Evolutionary conservation across 2,113 vertebrate genomes (phyloP).

Genomic region (Perognathus longimembris): DNA sequence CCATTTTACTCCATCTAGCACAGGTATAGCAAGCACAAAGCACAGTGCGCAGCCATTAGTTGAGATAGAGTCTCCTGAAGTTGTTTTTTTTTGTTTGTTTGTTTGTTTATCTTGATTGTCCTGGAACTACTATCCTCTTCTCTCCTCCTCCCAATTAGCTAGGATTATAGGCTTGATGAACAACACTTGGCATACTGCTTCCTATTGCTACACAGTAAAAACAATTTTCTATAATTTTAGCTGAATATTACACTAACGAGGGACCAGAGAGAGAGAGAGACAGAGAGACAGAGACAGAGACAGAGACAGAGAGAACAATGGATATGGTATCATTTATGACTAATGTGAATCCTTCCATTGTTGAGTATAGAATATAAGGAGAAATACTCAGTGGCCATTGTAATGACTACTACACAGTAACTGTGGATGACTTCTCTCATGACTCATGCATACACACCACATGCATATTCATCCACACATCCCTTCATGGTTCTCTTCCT

Average conservation of each 20-base stretch:
- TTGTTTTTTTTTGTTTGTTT: too few species aligned
- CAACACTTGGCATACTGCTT: too few species aligned
- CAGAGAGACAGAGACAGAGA: neutral
- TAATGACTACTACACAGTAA: neutral
- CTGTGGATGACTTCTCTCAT: too few species aligned
- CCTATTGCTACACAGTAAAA: neutral
- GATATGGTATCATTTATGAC: neutral
- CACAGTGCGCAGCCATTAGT: too few species aligned
- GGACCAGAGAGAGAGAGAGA: neutral
- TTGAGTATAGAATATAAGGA: neutral
- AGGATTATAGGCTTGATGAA: too few species aligned
- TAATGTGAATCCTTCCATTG: neutral
- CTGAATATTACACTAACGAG: neutral
- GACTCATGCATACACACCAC: neutral
- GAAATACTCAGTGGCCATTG: neutral
- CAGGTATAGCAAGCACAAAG: too few species aligned
- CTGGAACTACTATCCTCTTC: too few species aligned
- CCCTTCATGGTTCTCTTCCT: neutral
- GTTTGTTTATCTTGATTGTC: too few species aligned
- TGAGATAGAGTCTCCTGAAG: too few species aligned
- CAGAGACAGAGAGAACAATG: neutral
- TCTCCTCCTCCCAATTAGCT: too few species aligned
- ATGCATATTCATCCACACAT: neutral
- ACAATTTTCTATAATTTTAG: slow-evolving; percentile 11
- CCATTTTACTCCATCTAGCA: too few species aligned